Conservation (phyloP, 2,888 invertebrate genomes). For the Tryphoninae sp. region DNA sequence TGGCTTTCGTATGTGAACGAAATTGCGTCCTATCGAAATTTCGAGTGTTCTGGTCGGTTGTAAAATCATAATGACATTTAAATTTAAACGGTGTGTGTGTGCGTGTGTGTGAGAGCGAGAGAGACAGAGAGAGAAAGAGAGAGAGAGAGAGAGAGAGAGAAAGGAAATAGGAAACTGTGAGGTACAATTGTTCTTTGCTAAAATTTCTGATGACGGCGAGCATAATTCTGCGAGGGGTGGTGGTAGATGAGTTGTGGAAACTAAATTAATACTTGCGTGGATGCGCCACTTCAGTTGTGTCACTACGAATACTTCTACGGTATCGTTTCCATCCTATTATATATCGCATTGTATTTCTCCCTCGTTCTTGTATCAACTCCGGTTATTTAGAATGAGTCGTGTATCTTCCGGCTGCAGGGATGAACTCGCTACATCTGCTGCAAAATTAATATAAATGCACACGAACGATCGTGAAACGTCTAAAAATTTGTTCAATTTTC, state of each 20-base stretch:
- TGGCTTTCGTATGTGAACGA: slow-evolving; percentile 16
- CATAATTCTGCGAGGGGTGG: slow-evolving; percentile 34
- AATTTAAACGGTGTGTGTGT: background rate
- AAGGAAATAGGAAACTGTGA: background rate
- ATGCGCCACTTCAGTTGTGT: slow-evolving; percentile 69
- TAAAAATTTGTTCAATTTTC: background rate
- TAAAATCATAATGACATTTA: background rate
- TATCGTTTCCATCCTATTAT: slow-evolving; percentile 47
- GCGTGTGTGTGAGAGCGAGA: no score
- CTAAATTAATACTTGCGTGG: slow-evolving; percentile 70
- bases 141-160: no score
- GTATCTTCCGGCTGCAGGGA: slow-evolving; percentile 4
- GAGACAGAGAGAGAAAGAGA: no score
- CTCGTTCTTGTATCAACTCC: background rate
- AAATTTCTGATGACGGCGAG: background rate
- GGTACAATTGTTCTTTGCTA: background rate
- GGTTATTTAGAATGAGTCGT: slow-evolving; percentile 30
- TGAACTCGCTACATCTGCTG: background rate
- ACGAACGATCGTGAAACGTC: background rate
- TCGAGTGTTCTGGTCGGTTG: background rate
- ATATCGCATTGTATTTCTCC: slow-evolving; percentile 1
- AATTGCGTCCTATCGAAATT: background rate
- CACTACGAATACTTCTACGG: slow-evolving; percentile 66
- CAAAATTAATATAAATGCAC: background rate
- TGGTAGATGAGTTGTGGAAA: slow-evolving; percentile 60